Percentiles rank a stretch among this genome's conserved stretches.
Conservation (phyloP, 2,888 invertebrate genomes). For the Perizoma affinitatum region DNA sequence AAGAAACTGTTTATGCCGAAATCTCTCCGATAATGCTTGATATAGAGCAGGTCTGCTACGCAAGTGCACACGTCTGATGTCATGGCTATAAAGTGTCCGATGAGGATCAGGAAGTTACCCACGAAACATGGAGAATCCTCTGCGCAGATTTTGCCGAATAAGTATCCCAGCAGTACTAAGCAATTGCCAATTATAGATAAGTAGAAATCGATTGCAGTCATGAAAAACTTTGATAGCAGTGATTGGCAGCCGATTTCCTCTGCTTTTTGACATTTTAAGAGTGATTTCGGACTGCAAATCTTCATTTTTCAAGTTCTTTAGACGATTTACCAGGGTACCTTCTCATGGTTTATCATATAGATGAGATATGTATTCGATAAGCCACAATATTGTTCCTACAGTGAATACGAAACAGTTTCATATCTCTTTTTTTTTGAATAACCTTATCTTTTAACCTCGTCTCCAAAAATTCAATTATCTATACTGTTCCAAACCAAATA, state of each 20-base stretch:
- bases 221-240: constrained; percentile 34
- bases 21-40: constrained; percentile 36
- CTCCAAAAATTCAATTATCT: background rate
- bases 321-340: constrained; percentile 1
- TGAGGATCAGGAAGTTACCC: constrained; percentile 46
- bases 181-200: constrained; percentile 47
- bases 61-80: constrained; percentile 43
- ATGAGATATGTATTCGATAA: background rate
- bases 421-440: background rate
- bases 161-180: constrained; percentile 48
- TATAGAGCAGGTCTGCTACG: constrained; percentile 40
- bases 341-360: background rate
- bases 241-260: constrained; percentile 33
- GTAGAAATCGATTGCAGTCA: constrained; percentile 45
- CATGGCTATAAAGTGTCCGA: constrained; percentile 46
- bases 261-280: constrained; percentile 28
- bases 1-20: constrained; percentile 47
- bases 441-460: background rate
- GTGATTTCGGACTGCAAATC: constrained; percentile 37
- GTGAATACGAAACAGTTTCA: background rate
- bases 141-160: constrained; percentile 42
- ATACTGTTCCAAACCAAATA: no score
- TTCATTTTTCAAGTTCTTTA: constrained; percentile 42
- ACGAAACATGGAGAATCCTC: constrained; percentile 34
- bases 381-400: background rate